A percentile compares a stretch with the other conserved stretches of the same genome.
These are phyloP conservation scores for Fratercula arctica DNA, from an alignment of 2,797 vertebrate genomes.

Conservation along the genomic window DNA sequence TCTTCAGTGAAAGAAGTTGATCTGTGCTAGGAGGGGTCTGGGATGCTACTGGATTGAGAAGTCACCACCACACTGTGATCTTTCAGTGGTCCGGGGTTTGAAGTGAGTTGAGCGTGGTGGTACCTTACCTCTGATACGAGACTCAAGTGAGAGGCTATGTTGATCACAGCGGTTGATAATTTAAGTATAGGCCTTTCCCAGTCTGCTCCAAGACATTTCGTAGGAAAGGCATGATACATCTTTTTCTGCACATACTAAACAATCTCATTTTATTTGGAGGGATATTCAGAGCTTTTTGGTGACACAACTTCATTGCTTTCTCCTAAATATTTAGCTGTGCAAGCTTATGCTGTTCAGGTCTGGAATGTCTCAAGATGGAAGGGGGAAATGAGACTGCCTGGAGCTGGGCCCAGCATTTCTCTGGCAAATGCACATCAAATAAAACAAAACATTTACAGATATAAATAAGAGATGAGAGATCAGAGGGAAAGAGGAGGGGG, in stretches of 20 bases:
- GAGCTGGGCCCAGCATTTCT: slow-evolving; percentile 43
- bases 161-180: not conserved
- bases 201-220: not conserved
- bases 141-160: not conserved
- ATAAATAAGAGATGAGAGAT: not conserved
- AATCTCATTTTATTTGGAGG: not conserved
- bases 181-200: not conserved
- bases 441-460: slow-evolving; percentile 37
- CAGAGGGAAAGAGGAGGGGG: not conserved
- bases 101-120: not conserved
- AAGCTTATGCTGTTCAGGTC: not conserved
- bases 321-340: slow-evolving; percentile 50
- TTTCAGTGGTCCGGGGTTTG: not conserved
- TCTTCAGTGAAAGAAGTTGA: not conserved
- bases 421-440: slow-evolving; percentile 25
- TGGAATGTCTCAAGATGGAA: slow-evolving; percentile 53
- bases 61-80: not conserved
- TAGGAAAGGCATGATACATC: not conserved
- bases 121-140: not conserved
- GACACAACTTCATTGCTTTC: not conserved
- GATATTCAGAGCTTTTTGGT: not conserved
- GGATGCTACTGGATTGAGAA: not conserved
- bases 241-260: not conserved
- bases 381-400: slow-evolving; percentile 36
- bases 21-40: not conserved